Evolutionary conservation across 2,888 invertebrate species (phyloP).

Genomic region (Melieria picta): DNA sequence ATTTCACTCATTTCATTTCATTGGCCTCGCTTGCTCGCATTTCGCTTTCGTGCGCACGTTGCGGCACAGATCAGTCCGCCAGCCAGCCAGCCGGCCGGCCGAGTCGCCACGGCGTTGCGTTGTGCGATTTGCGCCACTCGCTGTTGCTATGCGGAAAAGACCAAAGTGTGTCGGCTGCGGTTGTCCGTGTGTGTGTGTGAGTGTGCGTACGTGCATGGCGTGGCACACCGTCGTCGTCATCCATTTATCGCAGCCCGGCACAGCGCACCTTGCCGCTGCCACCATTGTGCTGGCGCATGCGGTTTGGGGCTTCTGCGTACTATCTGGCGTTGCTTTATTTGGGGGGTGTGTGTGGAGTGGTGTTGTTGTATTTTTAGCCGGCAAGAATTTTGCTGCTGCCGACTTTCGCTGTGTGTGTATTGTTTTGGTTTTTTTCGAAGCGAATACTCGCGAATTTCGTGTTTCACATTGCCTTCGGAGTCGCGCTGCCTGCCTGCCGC

Average conservation of each 20-base stretch:
- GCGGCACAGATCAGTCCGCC: no score
- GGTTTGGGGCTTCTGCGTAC: background rate
- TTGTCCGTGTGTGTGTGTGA: background rate
- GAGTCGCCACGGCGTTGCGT: no score
- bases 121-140: background rate
- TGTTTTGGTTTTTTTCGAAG: no score
- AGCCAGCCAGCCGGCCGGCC: no score
- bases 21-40: slow-evolving; percentile 3
- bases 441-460: no score
- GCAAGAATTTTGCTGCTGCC: no score
- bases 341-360: background rate
- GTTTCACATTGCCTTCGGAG: no score
- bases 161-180: slow-evolving; percentile 23
- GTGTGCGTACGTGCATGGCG: slow-evolving; percentile 2
- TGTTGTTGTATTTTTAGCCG: background rate
- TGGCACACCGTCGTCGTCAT: background rate
- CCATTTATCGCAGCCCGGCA: background rate
- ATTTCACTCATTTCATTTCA: no score
- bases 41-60: no score
- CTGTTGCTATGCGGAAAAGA: slow-evolving; percentile 49
- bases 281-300: background rate
- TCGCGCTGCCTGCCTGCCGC: no score
- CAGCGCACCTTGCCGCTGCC: background rate
- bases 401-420: no score
- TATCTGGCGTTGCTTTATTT: background rate